These are phyloP conservation scores for Esox lucius DNA, from an alignment of 2,797 vertebrate genomes.

Conservation along the genomic window DNA sequence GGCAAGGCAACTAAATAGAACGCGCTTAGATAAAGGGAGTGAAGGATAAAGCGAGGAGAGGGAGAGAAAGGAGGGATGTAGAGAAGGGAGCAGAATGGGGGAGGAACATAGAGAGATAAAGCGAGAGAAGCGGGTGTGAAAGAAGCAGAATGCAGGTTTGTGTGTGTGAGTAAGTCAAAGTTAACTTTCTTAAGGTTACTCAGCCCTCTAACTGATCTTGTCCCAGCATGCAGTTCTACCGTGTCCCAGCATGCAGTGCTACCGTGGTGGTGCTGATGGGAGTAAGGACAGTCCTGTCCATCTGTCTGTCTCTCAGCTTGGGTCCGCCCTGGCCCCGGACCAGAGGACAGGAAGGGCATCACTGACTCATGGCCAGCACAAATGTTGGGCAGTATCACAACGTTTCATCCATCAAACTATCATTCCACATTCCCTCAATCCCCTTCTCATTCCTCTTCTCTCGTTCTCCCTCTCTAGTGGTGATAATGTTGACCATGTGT, in stretches of 20 bases:
- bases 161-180: background rate
- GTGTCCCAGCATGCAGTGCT: slow-evolving; percentile 39
- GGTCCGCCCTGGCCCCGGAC: slow-evolving; percentile 41
- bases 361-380: slow-evolving; percentile 12
- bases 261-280: slow-evolving; percentile 43
- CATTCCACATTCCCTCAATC: background rate
- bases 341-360: slow-evolving; percentile 17
- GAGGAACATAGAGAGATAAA: background rate
- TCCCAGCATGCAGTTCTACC: slow-evolving; percentile 41
- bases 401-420: background rate
- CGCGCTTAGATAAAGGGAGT: slow-evolving; percentile 27
- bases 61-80: slow-evolving; percentile 9
- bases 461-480: slow-evolving; percentile 15
- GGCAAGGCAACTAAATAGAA: slow-evolving; percentile 54
- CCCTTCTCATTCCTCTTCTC: slow-evolving; percentile 1
- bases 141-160: background rate
- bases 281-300: slow-evolving; percentile 50
- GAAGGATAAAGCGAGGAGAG: background rate
- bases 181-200: background rate
- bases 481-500: slow-evolving; percentile 51
- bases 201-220: slow-evolving; percentile 12
- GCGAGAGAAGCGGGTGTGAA: slow-evolving; percentile 4
- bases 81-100: slow-evolving; percentile 30
- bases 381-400: background rate
- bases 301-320: slow-evolving; percentile 46